Evolutionary conservation across 2,888 invertebrate species (phyloP).

Genomic region (Campopleginae sp.): DNA sequence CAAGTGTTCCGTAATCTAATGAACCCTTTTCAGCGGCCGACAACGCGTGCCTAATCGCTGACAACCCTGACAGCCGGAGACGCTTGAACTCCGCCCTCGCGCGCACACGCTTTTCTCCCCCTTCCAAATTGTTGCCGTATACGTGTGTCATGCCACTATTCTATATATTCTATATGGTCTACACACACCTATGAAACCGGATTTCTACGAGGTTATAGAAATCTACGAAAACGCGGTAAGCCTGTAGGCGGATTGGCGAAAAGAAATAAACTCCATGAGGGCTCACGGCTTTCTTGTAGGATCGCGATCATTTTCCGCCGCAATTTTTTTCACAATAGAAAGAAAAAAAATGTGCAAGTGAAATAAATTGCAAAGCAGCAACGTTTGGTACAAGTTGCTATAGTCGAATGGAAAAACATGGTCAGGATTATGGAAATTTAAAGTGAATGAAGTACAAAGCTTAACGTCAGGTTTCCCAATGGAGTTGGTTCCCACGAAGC

Average conservation of each 20-base stretch:
- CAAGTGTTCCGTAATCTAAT: slow-evolving; percentile 74
- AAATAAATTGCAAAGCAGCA: not conserved
- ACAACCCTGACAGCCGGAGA: slow-evolving; percentile 74
- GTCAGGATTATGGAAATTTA: slow-evolving; percentile 49
- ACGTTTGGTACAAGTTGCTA: not conserved
- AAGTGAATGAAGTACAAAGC: slow-evolving; percentile 38
- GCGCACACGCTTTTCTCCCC: slow-evolving; percentile 37
- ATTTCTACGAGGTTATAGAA: slow-evolving; percentile 18
- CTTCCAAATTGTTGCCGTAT: slow-evolving; percentile 11
- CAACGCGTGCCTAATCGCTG: slow-evolving; percentile 77
- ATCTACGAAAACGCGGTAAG: not conserved
- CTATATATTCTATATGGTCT: not conserved
- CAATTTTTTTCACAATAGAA: not conserved
- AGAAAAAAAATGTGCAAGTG: not conserved
- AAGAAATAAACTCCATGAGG: not conserved
- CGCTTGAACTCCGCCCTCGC: slow-evolving; percentile 70
- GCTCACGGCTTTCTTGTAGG: not conserved
- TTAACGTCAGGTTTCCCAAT: slow-evolving; percentile 8
- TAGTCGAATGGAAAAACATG: not conserved
- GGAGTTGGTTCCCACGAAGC: slow-evolving; percentile 52
- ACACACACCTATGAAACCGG: not conserved
- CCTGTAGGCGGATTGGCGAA: not conserved
- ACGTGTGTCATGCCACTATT: not conserved
- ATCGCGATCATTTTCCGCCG: not conserved
- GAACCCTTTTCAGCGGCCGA: slow-evolving; percentile 76